Percentiles rank a stretch among this genome's conserved stretches.
Conservation (phyloP, 1,140 invertebrate species). For the Maconellicoccus hirsutus region DNA sequence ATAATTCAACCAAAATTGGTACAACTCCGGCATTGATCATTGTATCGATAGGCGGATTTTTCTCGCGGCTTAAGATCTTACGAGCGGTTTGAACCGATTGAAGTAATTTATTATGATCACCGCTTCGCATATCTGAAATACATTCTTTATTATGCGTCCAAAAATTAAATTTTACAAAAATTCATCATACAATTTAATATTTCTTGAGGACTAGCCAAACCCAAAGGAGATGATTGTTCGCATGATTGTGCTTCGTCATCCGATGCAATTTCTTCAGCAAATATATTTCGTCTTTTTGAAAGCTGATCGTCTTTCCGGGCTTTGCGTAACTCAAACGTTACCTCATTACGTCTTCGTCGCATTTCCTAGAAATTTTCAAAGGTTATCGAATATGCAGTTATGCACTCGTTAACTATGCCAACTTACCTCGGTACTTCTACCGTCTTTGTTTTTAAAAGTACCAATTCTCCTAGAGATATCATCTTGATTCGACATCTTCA, state of each 20-base stretch:
- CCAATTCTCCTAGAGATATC: background rate
- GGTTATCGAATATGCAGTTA: too few relatives aligned
- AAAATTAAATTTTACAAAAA: too few relatives aligned
- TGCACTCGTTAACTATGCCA: too few relatives aligned
- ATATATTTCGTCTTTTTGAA: conserved; percentile 83
- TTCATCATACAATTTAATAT: too few relatives aligned
- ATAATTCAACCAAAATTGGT: conserved; percentile 66
- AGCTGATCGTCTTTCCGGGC: conserved; percentile 89
- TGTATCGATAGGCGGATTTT: conserved; percentile 85
- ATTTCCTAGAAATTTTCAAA: conserved; percentile 50
- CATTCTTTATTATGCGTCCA: too few relatives aligned
- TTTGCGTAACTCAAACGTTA: conserved; percentile 82
- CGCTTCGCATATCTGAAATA: background rate
- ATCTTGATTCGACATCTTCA: background rate
- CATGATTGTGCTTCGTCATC: background rate
- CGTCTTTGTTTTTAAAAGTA: background rate
- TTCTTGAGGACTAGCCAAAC: background rate
- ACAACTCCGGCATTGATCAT: conserved; percentile 81
- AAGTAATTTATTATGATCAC: background rate
- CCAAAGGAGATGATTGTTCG: background rate
- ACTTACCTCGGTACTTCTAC: background rate
- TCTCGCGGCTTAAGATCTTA: conserved; percentile 81
- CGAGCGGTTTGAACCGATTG: conserved; percentile 52
- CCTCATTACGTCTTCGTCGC: conserved; percentile 72
- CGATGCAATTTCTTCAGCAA: conserved; percentile 38